phyloP scores from a whole-genome alignment of 2,113 vertebrate species.

The Ascaphus truei region DNA sequence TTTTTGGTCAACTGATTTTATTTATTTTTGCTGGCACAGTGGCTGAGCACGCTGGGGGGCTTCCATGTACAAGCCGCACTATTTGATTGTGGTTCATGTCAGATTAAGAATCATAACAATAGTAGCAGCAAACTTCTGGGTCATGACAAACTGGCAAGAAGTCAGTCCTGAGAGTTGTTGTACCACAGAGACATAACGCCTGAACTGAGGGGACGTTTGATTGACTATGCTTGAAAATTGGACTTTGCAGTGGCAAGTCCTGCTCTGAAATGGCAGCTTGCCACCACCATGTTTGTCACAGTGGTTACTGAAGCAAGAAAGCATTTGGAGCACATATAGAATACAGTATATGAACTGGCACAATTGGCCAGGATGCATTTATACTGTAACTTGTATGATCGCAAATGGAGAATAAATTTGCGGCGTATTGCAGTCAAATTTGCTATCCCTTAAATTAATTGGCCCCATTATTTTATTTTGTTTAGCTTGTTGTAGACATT shows the following conservation, averaged over 20 bases:
- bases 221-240: slow-evolving; percentile 21
- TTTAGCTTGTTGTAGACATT: too few species aligned
- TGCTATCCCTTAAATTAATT: too few species aligned
- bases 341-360: too few species aligned
- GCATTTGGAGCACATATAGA: too few species aligned
- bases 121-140: slow-evolving; percentile 19
- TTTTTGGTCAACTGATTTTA: slow-evolving; percentile 1
- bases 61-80: neutral
- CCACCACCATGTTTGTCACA: slow-evolving; percentile 19
- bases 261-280: slow-evolving; percentile 36
- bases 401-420: too few species aligned
- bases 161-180: neutral
- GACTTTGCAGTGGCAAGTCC: slow-evolving; percentile 36
- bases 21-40: slow-evolving; percentile 40
- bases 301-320: slow-evolving; percentile 37
- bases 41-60: neutral
- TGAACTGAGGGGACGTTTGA: slow-evolving; percentile 8
- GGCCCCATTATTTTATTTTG: too few species aligned
- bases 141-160: slow-evolving; percentile 6
- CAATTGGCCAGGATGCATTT: too few species aligned
- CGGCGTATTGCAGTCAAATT: too few species aligned
- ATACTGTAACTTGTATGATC: too few species aligned
- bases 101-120: slow-evolving; percentile 20
- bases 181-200: slow-evolving; percentile 9
- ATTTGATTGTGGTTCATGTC: slow-evolving; percentile 18